Percentiles rank a stretch among this genome's conserved stretches.
phyloP scores from a whole-genome alignment of 2,113 vertebrate genomes.

The Aegithalos caudatus region DNA sequence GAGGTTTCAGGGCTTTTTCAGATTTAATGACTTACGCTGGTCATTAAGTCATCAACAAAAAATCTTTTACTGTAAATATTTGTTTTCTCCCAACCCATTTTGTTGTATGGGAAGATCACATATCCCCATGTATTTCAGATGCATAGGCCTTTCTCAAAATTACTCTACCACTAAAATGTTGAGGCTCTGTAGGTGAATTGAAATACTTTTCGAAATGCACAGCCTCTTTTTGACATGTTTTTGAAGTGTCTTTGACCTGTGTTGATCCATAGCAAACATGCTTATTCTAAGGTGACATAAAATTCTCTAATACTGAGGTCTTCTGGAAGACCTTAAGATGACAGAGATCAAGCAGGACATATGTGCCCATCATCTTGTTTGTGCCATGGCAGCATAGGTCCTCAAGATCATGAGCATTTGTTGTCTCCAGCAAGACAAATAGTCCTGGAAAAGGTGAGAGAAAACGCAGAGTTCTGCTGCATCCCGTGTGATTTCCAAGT shows the following conservation, averaged over 20 bases:
- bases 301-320: not conserved
- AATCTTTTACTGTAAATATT: slow-evolving; percentile 44
- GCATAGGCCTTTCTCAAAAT: slow-evolving; percentile 49
- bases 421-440: not conserved
- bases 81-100: not conserved
- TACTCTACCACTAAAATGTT: not conserved
- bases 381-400: not conserved
- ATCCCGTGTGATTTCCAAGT: not conserved
- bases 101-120: not conserved
- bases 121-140: not conserved
- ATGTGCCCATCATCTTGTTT: not conserved
- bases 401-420: not conserved
- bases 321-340: not conserved
- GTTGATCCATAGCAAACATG: not conserved
- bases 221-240: not conserved
- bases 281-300: not conserved
- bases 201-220: not conserved
- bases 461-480: not conserved
- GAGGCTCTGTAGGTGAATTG: not conserved
- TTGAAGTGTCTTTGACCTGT: not conserved
- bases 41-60: slow-evolving; percentile 56
- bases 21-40: slow-evolving; percentile 39
- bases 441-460: not conserved
- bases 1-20: slow-evolving; percentile 50
- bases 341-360: not conserved